These are phyloP conservation scores for Sphenodon punctatus DNA, from an alignment of 2,797 vertebrate genomes.

Conservation along the genomic window DNA sequence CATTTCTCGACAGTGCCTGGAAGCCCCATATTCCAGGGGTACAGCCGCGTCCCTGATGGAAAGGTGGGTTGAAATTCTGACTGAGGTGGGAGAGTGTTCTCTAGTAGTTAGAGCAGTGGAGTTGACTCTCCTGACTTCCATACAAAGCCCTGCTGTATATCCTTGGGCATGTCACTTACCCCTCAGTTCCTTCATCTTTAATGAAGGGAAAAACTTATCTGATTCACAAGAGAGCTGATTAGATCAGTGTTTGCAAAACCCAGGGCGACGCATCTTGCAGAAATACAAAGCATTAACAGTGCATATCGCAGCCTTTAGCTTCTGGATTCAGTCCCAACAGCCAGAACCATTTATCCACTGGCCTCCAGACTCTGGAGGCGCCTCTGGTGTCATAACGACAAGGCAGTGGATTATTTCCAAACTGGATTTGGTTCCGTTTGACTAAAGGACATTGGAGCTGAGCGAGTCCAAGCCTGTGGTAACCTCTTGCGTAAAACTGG, in stretches of 20 bases:
- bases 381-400: no score
- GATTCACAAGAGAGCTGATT: neutral
- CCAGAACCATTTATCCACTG: no score
- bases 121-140: neutral
- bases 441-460: no score
- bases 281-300: neutral
- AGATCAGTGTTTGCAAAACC: neutral
- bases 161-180: neutral
- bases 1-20: neutral
- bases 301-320: neutral
- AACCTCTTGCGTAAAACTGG: no score
- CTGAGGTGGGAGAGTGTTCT: neutral
- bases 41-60: conserved; percentile 76
- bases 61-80: conserved; percentile 61
- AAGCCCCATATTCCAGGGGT: conserved; percentile 62
- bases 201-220: neutral
- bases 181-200: neutral
- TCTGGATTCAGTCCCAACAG: no score
- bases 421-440: no score
- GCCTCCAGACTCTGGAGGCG: no score
- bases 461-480: no score
- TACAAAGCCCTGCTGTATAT: neutral
- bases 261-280: neutral
- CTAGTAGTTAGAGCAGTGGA: neutral
- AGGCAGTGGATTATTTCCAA: no score